Conservation (phyloP, 2,888 invertebrate species). For the Macrosiphum euphorbiae region DNA sequence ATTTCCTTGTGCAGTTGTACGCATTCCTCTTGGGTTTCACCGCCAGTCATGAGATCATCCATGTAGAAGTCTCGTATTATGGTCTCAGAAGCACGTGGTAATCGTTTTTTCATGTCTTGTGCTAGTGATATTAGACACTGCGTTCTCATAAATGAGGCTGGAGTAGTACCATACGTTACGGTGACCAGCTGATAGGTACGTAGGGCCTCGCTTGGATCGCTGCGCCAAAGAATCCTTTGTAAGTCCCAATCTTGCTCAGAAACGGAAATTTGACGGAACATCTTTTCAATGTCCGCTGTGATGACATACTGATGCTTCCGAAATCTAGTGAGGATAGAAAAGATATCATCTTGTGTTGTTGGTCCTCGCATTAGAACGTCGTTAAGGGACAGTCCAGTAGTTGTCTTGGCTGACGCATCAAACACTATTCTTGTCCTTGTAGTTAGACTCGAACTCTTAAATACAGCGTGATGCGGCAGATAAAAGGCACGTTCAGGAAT, state of each 20-base stretch:
- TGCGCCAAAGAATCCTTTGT: constrained; percentile 55
- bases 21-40: neutral
- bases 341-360: constrained; percentile 59
- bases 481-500: neutral
- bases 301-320: neutral
- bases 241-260: neutral
- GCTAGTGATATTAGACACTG: neutral
- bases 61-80: constrained; percentile 40
- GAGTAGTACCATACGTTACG: constrained; percentile 42
- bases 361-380: constrained; percentile 64
- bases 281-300: neutral
- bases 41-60: constrained; percentile 46
- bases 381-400: constrained; percentile 64
- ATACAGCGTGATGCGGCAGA: neutral
- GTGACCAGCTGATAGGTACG: neutral
- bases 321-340: constrained; percentile 35
- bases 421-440: neutral
- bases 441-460: neutral
- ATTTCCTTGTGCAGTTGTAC: neutral
- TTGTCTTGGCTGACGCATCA: neutral
- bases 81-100: neutral
- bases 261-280: constrained; percentile 40
- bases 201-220: neutral
- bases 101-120: neutral
- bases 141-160: constrained; percentile 34